A percentile compares a stretch with the other conserved stretches of the same genome.
phyloP scores from a whole-genome alignment of 2,888 invertebrate species.

The Dorcus hopei region DNA sequence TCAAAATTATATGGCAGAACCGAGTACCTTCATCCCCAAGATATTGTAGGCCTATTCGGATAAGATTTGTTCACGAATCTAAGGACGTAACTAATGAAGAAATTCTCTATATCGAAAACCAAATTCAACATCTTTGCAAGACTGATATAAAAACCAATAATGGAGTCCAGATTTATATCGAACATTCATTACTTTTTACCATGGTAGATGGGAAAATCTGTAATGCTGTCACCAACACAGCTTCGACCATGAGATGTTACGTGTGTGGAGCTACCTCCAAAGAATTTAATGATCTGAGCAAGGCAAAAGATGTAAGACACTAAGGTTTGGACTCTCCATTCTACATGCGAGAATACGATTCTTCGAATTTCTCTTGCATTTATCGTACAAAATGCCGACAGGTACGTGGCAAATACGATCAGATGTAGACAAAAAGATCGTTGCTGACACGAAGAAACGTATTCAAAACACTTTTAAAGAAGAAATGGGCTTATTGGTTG shows the following conservation, averaged over 20 bases:
- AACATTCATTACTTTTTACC: no score
- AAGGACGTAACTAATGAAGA: no score
- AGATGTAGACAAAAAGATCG: constrained; percentile 9
- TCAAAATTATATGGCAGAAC: constrained; percentile 32
- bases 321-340: no score
- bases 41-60: constrained; percentile 33
- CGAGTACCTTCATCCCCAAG: constrained; percentile 32
- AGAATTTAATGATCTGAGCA: constrained; percentile 14
- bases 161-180: no score
- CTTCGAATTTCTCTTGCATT: constrained; percentile 25
- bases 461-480: constrained; percentile 18
- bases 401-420: constrained; percentile 32
- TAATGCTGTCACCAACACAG: constrained; percentile 29
- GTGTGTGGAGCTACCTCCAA: constrained; percentile 29
- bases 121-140: no score
- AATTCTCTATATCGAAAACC: no score
- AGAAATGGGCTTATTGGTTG: constrained; percentile 31
- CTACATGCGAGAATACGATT: no score
- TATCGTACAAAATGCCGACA: constrained; percentile 35
- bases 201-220: constrained; percentile 24
- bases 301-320: no score
- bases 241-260: constrained; percentile 30
- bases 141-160: no score
- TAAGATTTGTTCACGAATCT: constrained; percentile 30
- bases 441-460: constrained; percentile 9